These are phyloP conservation scores for Halcyon leucocephala DNA, from an alignment of 2,797 vertebrate species.

Conservation along the genomic window DNA sequence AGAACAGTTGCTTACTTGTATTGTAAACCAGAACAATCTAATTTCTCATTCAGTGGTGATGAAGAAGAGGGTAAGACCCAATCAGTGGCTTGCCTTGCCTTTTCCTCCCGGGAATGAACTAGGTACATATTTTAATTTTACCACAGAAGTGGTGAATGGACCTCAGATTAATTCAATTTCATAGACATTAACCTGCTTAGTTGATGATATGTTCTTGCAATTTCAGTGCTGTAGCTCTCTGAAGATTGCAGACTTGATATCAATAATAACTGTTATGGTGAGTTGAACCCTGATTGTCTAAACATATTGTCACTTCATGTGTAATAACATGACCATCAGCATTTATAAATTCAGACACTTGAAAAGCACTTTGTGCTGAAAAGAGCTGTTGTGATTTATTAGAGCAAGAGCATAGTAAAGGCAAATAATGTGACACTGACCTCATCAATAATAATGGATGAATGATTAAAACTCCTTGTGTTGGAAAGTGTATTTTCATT, in stretches of 20 bases:
- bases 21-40: not conserved
- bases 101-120: not conserved
- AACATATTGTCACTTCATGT: not conserved
- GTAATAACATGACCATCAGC: not conserved
- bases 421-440: not conserved
- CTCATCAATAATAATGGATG: not conserved
- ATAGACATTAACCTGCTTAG: not conserved
- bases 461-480: not conserved
- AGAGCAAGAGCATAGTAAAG: not conserved
- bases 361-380: not conserved
- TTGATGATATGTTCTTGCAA: not conserved
- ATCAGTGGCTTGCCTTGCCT: not conserved
- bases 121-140: not conserved
- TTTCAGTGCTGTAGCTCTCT: not conserved
- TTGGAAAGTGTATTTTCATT: slow-evolving; percentile 9
- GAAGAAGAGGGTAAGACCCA: not conserved
- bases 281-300: not conserved
- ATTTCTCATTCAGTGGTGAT: not conserved
- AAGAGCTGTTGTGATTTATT: not conserved
- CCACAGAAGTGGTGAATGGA: not conserved
- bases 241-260: not conserved
- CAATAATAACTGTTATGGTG: not conserved
- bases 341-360: not conserved
- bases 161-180: not conserved
- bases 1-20: not conserved